Base-by-base conservation (phyloP, 1,140 invertebrate species). In the Drosophila micromelanica region DNA sequence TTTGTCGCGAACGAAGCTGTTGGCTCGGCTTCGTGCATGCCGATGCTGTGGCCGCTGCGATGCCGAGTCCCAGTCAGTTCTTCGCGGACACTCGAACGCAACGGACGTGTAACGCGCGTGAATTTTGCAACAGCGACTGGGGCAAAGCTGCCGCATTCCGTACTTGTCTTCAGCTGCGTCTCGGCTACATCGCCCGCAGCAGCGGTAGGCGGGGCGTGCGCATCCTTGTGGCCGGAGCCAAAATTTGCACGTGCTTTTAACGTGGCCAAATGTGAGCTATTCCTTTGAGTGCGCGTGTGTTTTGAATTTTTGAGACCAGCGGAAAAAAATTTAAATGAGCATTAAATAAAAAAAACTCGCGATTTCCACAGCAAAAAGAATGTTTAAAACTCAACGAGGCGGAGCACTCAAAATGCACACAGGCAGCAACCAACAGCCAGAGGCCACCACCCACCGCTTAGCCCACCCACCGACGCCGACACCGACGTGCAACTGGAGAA, bases 201-300 rank as follows among this genome's bases (percentile, higher is more conserved):
- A 48, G 67, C 27, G 55, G 55, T 57, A 27, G 45, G 32, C 38
- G 42, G 40, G 57, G 63, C 52, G 20, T 68, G 52, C 43, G 73
- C 60, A 62, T 54, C 45, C 48, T 51, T 32, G 52, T 54, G 59
- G 48, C 60, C 49, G 30, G 32, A 63, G 54, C 46, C 56, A 61
- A 78, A 65, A 55, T 70, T 78, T 69, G 52, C 72, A 71, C 79
- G 79, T 78, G 75, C 65, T 65, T 63, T 56, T 56, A 46, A 48
- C 27, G 51, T 40, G 42, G 54, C 68, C 61, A 62, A 73, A 57
- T 46, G 56, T 65, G 52, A 79, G 64, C 48, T 73, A 64, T 73
- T 52, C 52, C 59, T 72, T 62, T 73, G 48, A 71, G 76, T 79
- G 63, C 63, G 71, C 52, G 68, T 57, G 61, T 76, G 60, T 57